These are phyloP conservation scores for Ciconia maguari DNA, from an alignment of 2,113 vertebrate species.

Conservation along the genomic window DNA sequence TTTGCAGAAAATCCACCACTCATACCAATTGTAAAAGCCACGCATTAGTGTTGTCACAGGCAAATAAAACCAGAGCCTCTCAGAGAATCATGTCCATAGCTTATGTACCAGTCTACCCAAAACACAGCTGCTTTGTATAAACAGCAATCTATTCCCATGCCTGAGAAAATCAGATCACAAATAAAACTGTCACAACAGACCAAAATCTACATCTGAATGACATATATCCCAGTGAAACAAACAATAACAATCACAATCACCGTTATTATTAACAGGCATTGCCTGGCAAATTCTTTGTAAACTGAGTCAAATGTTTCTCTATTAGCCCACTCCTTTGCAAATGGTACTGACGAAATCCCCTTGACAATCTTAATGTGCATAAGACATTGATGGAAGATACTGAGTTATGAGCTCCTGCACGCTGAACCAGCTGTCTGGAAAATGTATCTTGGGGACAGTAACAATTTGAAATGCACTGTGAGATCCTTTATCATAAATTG, in stretches of 20 bases:
- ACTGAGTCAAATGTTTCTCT: neutral
- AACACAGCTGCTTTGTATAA: constrained; percentile 53
- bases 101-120: constrained; percentile 15
- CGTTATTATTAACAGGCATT: neutral
- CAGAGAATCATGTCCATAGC: neutral
- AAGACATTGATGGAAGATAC: constrained; percentile 2
- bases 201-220: constrained; percentile 25
- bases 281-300: neutral
- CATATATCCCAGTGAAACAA: neutral
- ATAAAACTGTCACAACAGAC: constrained; percentile 16
- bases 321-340: constrained; percentile 1
- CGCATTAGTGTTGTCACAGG: neutral
- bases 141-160: constrained; percentile 16
- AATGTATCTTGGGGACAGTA: constrained; percentile 23
- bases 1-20: neutral
- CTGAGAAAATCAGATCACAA: neutral
- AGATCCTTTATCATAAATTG: constrained; percentile 15
- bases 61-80: neutral
- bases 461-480: neutral
- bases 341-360: neutral
- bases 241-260: constrained; percentile 2
- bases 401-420: neutral
- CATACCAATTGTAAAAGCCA: neutral
- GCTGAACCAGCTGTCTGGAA: constrained; percentile 45
- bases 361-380: neutral